Conservation (phyloP, 2,113 vertebrate genomes). For the Pheucticus melanocephalus region DNA sequence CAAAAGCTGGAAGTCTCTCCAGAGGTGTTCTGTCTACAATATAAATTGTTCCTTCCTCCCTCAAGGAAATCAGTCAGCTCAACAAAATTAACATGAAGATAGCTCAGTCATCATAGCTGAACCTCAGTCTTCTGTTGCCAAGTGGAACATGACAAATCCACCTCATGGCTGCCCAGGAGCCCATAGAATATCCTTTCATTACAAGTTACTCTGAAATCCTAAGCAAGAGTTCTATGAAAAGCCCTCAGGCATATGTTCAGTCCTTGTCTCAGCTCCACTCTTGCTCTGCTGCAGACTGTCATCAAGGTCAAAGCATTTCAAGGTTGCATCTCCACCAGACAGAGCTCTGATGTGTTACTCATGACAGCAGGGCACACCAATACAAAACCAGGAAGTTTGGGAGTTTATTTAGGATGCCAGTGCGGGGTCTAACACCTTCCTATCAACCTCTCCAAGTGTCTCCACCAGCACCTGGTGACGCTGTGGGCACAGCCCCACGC, state of each 20-base stretch:
- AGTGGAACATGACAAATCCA: background rate
- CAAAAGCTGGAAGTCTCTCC: background rate
- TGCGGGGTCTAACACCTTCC: background rate
- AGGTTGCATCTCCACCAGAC: background rate
- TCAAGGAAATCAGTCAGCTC: background rate
- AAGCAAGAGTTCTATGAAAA: background rate
- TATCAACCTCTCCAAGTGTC: background rate
- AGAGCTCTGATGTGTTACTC: background rate
- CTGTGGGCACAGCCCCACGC: fast-evolving
- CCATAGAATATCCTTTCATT: background rate
- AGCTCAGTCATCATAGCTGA: background rate
- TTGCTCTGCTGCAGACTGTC: background rate
- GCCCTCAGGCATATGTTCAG: background rate
- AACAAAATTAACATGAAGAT: background rate
- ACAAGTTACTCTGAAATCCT: background rate
- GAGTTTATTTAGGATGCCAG: background rate
- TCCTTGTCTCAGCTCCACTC: background rate
- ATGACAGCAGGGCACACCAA: background rate
- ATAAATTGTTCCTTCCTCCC: background rate
- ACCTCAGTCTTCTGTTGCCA: background rate
- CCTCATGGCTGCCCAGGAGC: background rate
- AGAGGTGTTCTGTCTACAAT: background rate
- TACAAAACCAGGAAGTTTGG: background rate
- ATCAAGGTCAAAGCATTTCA: background rate
- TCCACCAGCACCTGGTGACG: background rate